Base-by-base conservation (phyloP, 2,797 vertebrate genomes). In the Pangasius djambal region DNA sequence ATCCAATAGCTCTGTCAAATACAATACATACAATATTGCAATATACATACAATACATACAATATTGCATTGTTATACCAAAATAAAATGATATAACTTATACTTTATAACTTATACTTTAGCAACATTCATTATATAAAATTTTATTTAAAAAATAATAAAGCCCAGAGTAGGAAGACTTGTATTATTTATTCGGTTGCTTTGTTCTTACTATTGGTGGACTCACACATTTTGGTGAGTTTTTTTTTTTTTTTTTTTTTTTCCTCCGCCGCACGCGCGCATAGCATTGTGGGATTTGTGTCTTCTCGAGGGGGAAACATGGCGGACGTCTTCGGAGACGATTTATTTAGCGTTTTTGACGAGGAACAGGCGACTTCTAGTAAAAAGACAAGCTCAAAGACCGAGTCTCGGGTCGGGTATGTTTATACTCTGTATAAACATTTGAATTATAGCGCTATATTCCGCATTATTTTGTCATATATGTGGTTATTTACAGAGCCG, bases 281-380 rank as follows among this genome's bases (percentile, higher is more conserved):
- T 0, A 8, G 93, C 89, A 89, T 82, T 87, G 86, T 94, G 95
- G 94, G 93, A 91, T n/a, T 90, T 93, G 93, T 88, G 65, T 88
- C 89, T 48, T 55, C 57, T 89, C 40, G 44, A 7, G 57, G 16
- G 0, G 89, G 88, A 44, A 96, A 92, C 89, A 99, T 99, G 98
- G 98, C 98, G 90, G 98, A 99, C 92, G 94, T 97, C 0, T 99
- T 99, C 28, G 98, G 97, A 1, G 98, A 98, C 1, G 97, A 97
- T 10, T 93, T 99, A 2, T 99, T 99, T 91, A 98, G 96, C 94
- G 98, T 99, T 93, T 99, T 99, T 91, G 98, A 99, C 55, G 98
- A 97, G 1, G 97, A 98, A 1, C 92, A 96, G 79, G 91, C 95
- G 0, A 90, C 95, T 1, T 92, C 94, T 0, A 96, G 92, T 87